Conservation (phyloP, 2,888 invertebrate genomes). For the Ernsta delagoae region DNA sequence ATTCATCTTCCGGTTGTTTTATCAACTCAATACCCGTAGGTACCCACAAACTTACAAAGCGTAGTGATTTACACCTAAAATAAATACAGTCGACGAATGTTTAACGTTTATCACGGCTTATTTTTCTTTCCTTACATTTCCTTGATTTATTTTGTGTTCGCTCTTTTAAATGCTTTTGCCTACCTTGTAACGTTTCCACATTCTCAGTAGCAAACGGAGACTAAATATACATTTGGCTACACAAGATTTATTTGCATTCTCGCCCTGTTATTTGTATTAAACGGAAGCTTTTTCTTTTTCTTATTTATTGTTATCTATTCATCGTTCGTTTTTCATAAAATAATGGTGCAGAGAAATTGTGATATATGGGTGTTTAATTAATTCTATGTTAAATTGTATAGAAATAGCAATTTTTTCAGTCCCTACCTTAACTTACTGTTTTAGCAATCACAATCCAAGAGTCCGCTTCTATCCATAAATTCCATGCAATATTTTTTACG, state of each 20-base stretch:
- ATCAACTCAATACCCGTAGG: constrained; percentile 41
- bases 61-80: constrained; percentile 54
- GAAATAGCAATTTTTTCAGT: too few relatives aligned
- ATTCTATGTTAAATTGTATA: too few relatives aligned
- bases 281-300: constrained; percentile 6
- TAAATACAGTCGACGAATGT: constrained; percentile 48
- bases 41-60: constrained; percentile 40
- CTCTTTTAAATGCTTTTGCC: constrained; percentile 32
- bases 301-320: background rate
- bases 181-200: background rate
- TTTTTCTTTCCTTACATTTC: constrained; percentile 43
- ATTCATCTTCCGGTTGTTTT: constrained; percentile 43
- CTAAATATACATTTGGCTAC: constrained; percentile 27
- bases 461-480: too few relatives aligned
- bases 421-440: too few relatives aligned
- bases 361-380: too few relatives aligned
- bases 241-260: constrained; percentile 7
- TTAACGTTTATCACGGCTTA: constrained; percentile 44
- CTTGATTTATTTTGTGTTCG: constrained; percentile 37
- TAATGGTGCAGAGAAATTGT: too few relatives aligned
- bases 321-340: background rate
- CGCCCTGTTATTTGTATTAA: background rate
- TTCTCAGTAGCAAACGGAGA: constrained; percentile 17
- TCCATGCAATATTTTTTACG: too few relatives aligned
- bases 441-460: too few relatives aligned